These are phyloP conservation scores for Montipora capricornis DNA, from an alignment of 64 coral and sea anemone species.

Conservation along the genomic window DNA sequence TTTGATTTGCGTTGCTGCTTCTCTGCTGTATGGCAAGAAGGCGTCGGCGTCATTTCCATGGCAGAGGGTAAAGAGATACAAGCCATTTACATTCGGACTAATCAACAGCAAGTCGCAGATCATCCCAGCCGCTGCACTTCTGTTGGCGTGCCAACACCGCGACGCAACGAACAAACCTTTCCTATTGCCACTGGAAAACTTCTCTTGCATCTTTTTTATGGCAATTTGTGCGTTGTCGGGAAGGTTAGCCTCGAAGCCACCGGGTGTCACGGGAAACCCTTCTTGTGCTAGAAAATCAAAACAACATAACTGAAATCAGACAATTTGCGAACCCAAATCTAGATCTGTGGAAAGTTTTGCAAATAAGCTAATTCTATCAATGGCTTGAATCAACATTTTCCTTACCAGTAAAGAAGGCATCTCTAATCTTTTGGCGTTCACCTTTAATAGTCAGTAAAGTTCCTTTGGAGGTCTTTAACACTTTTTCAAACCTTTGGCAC, in stretches of 20 bases:
- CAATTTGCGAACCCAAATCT: too few relatives aligned
- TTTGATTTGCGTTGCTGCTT: not conserved
- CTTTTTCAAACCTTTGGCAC: too few relatives aligned
- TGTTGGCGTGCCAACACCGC: not conserved
- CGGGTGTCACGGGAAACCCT: not conserved
- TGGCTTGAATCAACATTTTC: too few relatives aligned
- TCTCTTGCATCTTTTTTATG: not conserved
- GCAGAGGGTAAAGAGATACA: slow-evolving; percentile 7
- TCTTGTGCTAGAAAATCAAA: not conserved
- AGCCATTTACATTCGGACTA: not conserved
- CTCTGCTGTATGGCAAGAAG: not conserved
- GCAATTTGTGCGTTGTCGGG: not conserved
- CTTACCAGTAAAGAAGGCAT: too few relatives aligned
- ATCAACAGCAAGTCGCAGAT: slow-evolving; percentile 53
- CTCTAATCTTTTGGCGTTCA: fast-evolving
- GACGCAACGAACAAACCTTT: not conserved
- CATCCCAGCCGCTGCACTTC: not conserved
- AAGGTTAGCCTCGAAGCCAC: not conserved
- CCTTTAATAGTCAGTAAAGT: too few relatives aligned
- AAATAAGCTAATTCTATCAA: too few relatives aligned
- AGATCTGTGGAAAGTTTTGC: too few relatives aligned
- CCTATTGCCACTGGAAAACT: not conserved
- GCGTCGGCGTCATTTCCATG: not conserved
- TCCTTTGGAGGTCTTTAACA: too few relatives aligned
- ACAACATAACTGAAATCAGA: too few relatives aligned